phyloP scores from a whole-genome alignment of 2,113 vertebrate genomes.

The Channa maculata region DNA sequence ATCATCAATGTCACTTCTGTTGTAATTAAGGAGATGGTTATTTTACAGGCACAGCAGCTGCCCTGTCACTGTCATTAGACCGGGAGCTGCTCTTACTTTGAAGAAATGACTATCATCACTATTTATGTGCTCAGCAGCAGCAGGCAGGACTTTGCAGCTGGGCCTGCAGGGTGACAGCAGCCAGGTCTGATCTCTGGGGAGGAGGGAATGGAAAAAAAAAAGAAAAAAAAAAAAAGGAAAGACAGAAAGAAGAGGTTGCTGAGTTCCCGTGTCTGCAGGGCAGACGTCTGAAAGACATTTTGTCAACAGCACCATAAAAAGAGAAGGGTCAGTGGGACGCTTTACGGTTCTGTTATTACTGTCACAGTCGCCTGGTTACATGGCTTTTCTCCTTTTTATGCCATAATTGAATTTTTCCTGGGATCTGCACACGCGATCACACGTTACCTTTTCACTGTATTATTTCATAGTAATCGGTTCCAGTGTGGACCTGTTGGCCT shows the following conservation, averaged over 20 bases:
- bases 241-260: not conserved
- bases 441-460: too few species aligned
- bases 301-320: conserved; percentile 70
- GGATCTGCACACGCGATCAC: too few species aligned
- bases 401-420: too few species aligned
- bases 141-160: conserved; percentile 21
- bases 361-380: too few species aligned
- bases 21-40: conserved; percentile 49
- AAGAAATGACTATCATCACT: conserved; percentile 57
- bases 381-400: too few species aligned
- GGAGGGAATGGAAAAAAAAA: not conserved
- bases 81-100: conserved; percentile 29
- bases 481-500: too few species aligned
- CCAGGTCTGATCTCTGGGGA: conserved; percentile 23
- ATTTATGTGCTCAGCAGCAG: conserved; percentile 50
- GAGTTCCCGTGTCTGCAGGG: conserved; percentile 57
- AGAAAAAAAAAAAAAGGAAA: not conserved
- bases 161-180: conserved; percentile 39
- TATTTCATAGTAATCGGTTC: too few species aligned
- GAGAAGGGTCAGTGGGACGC: conserved; percentile 10
- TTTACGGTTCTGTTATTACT: too few species aligned
- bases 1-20: conserved; percentile 22
- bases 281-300: conserved; percentile 63
- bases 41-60: conserved; percentile 34
- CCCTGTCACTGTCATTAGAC: conserved; percentile 55